These are phyloP conservation scores for Zapornia atra DNA, from an alignment of 2,113 vertebrate genomes.

Conservation along the genomic window DNA sequence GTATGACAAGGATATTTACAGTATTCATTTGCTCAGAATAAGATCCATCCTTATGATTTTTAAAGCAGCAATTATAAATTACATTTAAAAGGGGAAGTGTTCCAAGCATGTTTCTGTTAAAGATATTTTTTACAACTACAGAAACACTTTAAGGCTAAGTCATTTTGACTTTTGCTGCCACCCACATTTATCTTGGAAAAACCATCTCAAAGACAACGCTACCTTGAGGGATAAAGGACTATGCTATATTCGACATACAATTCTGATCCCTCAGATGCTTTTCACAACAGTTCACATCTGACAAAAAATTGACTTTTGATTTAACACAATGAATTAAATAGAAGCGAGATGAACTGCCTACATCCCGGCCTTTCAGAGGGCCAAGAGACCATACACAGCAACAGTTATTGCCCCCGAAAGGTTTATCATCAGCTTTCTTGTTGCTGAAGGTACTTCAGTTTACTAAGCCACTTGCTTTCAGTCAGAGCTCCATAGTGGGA, in stretches of 20 bases:
- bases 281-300: slow-evolving; percentile 4
- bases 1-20: slow-evolving; percentile 84
- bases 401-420: background rate
- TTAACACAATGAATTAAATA: background rate
- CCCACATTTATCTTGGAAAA: slow-evolving; percentile 35
- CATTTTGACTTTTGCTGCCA: slow-evolving; percentile 57
- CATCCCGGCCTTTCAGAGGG: background rate
- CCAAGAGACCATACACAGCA: background rate
- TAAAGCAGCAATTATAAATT: slow-evolving; percentile 73
- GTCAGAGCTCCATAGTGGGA: background rate
- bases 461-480: slow-evolving; percentile 10
- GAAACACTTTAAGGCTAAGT: slow-evolving; percentile 75
- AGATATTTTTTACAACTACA: slow-evolving; percentile 68
- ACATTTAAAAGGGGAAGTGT: slow-evolving; percentile 65
- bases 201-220: slow-evolving; percentile 12
- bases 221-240: slow-evolving; percentile 29
- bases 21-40: slow-evolving; percentile 67
- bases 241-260: slow-evolving; percentile 7
- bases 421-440: background rate
- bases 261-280: slow-evolving; percentile 29
- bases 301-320: slow-evolving; percentile 4
- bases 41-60: slow-evolving; percentile 55
- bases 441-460: background rate
- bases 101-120: slow-evolving; percentile 73
- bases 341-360: background rate